Evolutionary conservation across 1,140 invertebrate species (phyloP).

Genomic region (Harpegnathos saltator): DNA sequence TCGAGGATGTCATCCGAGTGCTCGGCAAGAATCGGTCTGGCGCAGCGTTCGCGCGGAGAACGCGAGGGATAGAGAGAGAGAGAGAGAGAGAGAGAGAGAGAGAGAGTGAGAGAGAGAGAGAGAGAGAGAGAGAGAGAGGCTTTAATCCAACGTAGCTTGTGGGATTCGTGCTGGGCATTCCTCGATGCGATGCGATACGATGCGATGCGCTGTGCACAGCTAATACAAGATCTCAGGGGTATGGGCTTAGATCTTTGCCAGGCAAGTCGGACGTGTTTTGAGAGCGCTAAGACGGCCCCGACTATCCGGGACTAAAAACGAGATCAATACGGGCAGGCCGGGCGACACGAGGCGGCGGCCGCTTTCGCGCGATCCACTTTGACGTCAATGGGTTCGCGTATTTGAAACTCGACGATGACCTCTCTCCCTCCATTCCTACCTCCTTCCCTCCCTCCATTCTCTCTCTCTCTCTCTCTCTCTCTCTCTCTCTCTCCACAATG

Average conservation of each 20-base stretch:
- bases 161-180: slow-evolving; percentile 58
- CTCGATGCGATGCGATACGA: no score
- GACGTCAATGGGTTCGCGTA: slow-evolving; percentile 36
- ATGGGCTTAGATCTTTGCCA: slow-evolving; percentile 62
- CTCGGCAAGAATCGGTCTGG: slow-evolving; percentile 68
- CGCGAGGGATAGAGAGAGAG: background rate
- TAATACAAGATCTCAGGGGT: slow-evolving; percentile 55
- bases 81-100: slow-evolving; percentile 8
- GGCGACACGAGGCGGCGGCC: background rate
- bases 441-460: no score
- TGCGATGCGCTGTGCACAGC: slow-evolving; percentile 16
- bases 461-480: no score
- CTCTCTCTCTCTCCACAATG: no score
- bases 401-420: background rate
- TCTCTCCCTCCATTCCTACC: no score
- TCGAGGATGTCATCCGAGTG: slow-evolving; percentile 75
- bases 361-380: slow-evolving; percentile 10
- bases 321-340: slow-evolving; percentile 26
- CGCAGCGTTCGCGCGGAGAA: background rate
- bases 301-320: slow-evolving; percentile 10
- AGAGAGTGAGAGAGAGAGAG: slow-evolving; percentile 21
- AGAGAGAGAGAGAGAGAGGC: slow-evolving; percentile 16
- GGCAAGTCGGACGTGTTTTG: slow-evolving; percentile 59
- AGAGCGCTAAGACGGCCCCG: slow-evolving; percentile 33
- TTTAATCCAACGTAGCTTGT: slow-evolving; percentile 59